Evolutionary conservation across 2,113 vertebrate species (phyloP), one percentile per base, ranked within the genome.

Genomic region (Cheilinus undulatus): DNA sequence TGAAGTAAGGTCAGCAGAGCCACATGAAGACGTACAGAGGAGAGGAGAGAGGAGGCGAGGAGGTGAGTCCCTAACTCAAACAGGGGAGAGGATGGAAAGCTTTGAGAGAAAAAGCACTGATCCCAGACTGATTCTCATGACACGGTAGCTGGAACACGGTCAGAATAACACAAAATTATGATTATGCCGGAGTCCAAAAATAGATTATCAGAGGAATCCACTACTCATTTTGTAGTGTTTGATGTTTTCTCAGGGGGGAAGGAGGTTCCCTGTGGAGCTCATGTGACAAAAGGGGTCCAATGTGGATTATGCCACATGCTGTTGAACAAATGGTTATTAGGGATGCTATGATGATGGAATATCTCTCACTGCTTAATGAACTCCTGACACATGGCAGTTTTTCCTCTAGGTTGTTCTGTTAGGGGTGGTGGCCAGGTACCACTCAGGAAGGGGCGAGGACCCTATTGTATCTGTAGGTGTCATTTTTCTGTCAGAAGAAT

Each of bases 1-100:
- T 89, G 80, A 85, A 86, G 78, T 58, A 75, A 88, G 86, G 86
- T 88, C 76, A 84, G 76, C 23, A 73, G 53, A 73, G 67, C 15
- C 1, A n/a, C 52, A 54, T 40, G 49, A 3, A 42, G 17, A 17
- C 40, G 17, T 3, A 42, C 14, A 52, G 70, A 69, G 74, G 34
- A 63, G 53, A 59, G 30, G 22, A 62, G 32, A 14, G 32, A 43
- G 60, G 32, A 60, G 32, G 59, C 61, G 66, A 59, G 62, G 17
- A 42, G 54, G 71, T 59, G 52, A 71, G 49, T 61, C 13, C 49
- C 23, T 70, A 27, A 46, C 51, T 52, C 26, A 23, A 20, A 58
- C 56, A 15, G 17, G 12, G 40, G 3, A n/a, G 17, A 28, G 46
- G 52, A 23, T 38, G 30, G 20, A 53, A 52, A 48, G 51, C 64